Conservation (phyloP, 2,888 invertebrate species). For the Pammene fasciana region DNA sequence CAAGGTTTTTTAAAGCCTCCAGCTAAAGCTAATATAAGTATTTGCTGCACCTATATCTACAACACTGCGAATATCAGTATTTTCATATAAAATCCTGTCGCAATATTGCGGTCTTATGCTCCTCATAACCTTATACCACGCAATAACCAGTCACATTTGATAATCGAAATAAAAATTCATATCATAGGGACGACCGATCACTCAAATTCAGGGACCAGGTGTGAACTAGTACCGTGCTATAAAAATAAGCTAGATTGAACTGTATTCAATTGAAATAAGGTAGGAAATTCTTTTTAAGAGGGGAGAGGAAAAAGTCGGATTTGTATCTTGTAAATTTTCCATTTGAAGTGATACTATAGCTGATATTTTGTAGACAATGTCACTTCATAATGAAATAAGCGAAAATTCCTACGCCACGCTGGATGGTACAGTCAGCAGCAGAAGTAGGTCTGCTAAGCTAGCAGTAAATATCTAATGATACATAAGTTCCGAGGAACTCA, state of each 20-base stretch:
- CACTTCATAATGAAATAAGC: background rate
- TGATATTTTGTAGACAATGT: background rate
- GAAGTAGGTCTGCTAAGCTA: no score
- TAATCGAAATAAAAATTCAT: constrained; percentile 42
- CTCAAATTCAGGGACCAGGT: constrained; percentile 54
- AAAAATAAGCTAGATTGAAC: background rate
- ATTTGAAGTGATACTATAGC: background rate
- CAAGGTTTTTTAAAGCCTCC: no score
- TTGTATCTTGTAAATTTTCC: background rate
- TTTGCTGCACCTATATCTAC: no score
- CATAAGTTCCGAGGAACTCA: no score
- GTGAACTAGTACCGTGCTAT: constrained; percentile 48
- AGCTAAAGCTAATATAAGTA: no score
- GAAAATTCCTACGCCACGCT: background rate
- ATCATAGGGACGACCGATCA: constrained; percentile 50
- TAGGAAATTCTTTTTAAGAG: background rate
- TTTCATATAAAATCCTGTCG: background rate
- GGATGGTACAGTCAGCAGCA: no score
- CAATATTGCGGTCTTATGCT: background rate
- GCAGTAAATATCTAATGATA: no score
- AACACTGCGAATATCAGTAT: background rate
- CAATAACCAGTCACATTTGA: constrained; percentile 18
- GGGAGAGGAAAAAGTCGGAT: background rate
- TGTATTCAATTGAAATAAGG: background rate
- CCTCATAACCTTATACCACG: constrained; percentile 11